Percentiles rank a stretch among this genome's conserved stretches.
These are phyloP conservation scores for Planiliza haematocheilus DNA, from an alignment of 2,113 vertebrate species.

Conservation along the genomic window DNA sequence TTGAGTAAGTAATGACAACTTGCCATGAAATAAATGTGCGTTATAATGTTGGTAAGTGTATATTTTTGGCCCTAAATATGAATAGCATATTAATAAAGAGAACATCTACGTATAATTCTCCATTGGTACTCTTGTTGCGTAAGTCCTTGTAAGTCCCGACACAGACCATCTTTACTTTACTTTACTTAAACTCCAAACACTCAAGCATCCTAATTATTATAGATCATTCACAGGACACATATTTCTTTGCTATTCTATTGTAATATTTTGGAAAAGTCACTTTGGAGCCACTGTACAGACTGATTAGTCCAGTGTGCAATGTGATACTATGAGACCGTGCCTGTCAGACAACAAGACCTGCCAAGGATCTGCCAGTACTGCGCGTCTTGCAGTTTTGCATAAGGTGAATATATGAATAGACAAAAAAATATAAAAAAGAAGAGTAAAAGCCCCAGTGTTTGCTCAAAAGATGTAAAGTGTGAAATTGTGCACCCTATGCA, in stretches of 20 bases:
- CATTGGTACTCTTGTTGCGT: neutral
- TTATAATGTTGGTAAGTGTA: neutral
- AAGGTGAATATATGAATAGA: slow-evolving; percentile 18
- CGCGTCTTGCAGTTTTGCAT: slow-evolving; percentile 7
- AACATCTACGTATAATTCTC: neutral
- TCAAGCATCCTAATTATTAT: too few species aligned
- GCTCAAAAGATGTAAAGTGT: neutral
- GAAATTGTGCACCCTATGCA: slow-evolving; percentile 11
- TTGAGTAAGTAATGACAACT: neutral
- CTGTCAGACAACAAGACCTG: neutral
- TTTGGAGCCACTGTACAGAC: too few species aligned
- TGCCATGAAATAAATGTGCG: neutral
- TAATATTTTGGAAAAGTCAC: neutral
- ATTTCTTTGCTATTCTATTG: neutral
- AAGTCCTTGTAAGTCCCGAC: too few species aligned
- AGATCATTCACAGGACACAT: neutral
- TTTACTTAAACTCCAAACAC: too few species aligned
- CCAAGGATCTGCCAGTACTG: neutral
- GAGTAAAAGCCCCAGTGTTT: neutral
- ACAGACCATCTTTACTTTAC: too few species aligned
- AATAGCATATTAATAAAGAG: neutral
- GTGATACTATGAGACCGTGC: neutral
- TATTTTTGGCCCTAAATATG: neutral
- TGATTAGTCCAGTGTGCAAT: neutral
- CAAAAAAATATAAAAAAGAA: neutral